Base-by-base conservation (phyloP, 2,797 vertebrate species). In the Pangasius sanitwongsei region DNA sequence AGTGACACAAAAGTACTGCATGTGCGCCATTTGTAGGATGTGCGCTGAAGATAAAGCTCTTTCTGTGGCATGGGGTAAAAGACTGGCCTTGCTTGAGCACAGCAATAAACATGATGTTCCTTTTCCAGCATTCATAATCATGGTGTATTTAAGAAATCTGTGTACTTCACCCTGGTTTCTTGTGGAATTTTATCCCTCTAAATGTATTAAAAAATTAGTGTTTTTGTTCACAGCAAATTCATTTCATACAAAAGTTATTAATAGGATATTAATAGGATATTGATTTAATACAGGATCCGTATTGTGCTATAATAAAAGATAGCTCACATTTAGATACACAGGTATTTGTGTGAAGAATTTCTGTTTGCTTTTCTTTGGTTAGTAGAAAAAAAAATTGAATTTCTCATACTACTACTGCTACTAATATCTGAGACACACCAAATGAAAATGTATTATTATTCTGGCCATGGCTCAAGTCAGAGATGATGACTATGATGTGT, bases 401-500 rank as follows among this genome's bases (percentile, higher is more conserved):
- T 53, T 82, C 8, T 44, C 44, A 37, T 18, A 57, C 31, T 50
- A n/a, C 5, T 50, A 77, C 25, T 28, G 72, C 72, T 18, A 59
- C 55, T 55, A 25, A 83, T 72, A 63, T 81, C 61, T 89, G 82
- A 48, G 78, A 67, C 50, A 87, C 6, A 82, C 37, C 48, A 48
- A 86, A 83, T 75, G 44, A 44, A 86, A 90, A 87, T 34, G 34
- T 74, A 70, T 89, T 75, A 88, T 87, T 87, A 74, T 89, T 88
- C 50, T 81, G 23, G 50, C 65, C 63, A 74, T 48, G 89, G 44
- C 37, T 82, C 86, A 85, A 89, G 86, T 90, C 89, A 81, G 90
- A 88, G 82, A 84, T 50, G 18, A 41, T 72, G 78, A 83, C 89
- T 90, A 87, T 88, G 87, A 63, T 37, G 75, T 87, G 89, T 91